Evolutionary conservation across 2,113 vertebrate species (phyloP).

Genomic region (Spheniscus mendiculus): DNA sequence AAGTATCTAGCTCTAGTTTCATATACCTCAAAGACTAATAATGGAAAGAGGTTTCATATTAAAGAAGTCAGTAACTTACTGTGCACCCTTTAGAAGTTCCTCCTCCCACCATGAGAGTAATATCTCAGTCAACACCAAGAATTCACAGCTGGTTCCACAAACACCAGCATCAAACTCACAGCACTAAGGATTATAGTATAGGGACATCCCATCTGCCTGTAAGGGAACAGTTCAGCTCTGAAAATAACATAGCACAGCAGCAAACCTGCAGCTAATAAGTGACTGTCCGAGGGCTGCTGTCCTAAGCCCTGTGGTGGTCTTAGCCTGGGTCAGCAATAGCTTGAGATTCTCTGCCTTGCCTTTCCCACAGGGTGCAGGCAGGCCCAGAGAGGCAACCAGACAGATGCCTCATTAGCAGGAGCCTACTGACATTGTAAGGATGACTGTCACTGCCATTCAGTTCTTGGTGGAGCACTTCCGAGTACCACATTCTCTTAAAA

Average conservation of each 20-base stretch:
- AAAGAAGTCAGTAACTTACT: background rate
- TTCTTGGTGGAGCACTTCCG: background rate
- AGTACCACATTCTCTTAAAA: background rate
- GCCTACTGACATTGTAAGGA: background rate
- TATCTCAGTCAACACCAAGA: background rate
- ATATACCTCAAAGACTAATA: background rate
- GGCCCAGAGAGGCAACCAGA: background rate
- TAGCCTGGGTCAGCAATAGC: background rate
- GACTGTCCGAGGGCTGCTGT: background rate
- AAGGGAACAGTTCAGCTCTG: background rate
- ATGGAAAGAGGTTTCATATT: background rate
- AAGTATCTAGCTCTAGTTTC: background rate
- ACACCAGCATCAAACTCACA: background rate
- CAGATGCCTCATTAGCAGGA: background rate
- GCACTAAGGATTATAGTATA: background rate
- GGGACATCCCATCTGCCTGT: background rate
- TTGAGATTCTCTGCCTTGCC: background rate
- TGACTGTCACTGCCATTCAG: background rate
- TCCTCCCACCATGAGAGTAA: background rate
- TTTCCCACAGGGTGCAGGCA: background rate
- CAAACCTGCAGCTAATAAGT: background rate
- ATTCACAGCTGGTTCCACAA: background rate
- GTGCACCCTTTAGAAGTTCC: background rate
- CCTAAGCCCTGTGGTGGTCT: background rate
- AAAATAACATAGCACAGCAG: background rate